Percentiles rank a stretch among this genome's conserved stretches.
Evolutionary conservation across 2,113 vertebrate genomes (phyloP).

Genomic region (Laticauda colubrina): DNA sequence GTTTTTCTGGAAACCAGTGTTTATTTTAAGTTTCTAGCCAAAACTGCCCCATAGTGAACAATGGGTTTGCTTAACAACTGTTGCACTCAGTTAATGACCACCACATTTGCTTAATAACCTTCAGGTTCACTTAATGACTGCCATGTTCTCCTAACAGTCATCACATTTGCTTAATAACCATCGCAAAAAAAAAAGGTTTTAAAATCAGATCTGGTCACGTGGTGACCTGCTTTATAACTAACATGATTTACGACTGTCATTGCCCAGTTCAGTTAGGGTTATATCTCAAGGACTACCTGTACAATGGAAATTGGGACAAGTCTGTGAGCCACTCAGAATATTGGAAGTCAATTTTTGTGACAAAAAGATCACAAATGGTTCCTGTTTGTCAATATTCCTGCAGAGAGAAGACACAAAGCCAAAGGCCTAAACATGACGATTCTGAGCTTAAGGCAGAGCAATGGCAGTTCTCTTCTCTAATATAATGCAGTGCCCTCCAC

Average conservation of each 20-base stretch:
- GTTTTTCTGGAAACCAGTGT: too few species aligned
- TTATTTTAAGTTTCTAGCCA: too few species aligned
- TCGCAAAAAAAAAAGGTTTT: background rate
- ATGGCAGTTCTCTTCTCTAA: background rate
- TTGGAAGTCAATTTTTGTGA: background rate
- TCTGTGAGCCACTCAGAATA: background rate
- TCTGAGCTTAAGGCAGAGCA: background rate
- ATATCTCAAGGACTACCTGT: background rate
- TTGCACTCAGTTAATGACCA: background rate
- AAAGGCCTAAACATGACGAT: background rate
- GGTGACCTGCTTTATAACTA: background rate
- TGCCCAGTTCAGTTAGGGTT: background rate
- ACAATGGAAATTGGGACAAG: background rate
- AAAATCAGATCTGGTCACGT: background rate
- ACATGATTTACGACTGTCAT: background rate
- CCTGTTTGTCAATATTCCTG: background rate
- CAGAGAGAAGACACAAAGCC: background rate
- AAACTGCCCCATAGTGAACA: background rate
- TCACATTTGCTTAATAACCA: too few species aligned
- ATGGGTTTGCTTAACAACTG: background rate
- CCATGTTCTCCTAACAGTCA: background rate
- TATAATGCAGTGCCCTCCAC: background rate
- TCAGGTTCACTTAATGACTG: background rate
- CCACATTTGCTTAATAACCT: background rate
- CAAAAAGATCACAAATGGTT: background rate